A percentile compares a stretch with the other conserved stretches of the same genome.
Evolutionary conservation across 2,888 invertebrate genomes (phyloP).

Genomic region (Drosophila vallismaia): DNA sequence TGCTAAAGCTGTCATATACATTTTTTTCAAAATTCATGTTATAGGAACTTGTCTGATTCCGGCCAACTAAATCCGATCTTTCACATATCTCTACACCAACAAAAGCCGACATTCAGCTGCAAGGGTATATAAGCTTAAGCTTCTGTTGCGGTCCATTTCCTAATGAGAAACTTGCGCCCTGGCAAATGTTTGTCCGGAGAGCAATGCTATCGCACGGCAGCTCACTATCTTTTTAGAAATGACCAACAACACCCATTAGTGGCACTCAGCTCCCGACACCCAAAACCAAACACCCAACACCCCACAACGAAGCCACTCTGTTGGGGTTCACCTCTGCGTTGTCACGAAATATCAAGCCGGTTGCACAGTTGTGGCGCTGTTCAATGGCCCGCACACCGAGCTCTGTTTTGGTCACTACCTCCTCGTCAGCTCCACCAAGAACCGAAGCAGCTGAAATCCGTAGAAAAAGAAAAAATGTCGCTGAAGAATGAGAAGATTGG

Average conservation of each 20-base stretch:
- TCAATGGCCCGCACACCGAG: slow-evolving; percentile 52
- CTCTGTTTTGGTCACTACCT: slow-evolving; percentile 30
- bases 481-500: slow-evolving; percentile 88
- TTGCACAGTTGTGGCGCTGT: slow-evolving; percentile 42
- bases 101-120: too few relatives aligned
- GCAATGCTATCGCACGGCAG: slow-evolving; percentile 12
- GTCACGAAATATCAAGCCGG: slow-evolving; percentile 70
- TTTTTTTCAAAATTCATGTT: too few relatives aligned
- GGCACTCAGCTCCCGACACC: slow-evolving; percentile 29
- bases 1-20: too few relatives aligned
- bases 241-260: slow-evolving; percentile 35
- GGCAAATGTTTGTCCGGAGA: not conserved
- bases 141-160: slow-evolving; percentile 9
- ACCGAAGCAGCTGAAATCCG: not conserved
- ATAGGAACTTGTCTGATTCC: too few relatives aligned
- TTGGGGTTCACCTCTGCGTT: slow-evolving; percentile 73
- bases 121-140: too few relatives aligned
- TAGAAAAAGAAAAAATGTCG: slow-evolving; percentile 57
- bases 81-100: too few relatives aligned
- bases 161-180: slow-evolving; percentile 5
- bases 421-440: slow-evolving; percentile 2
- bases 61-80: too few relatives aligned
- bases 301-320: slow-evolving; percentile 37
- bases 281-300: slow-evolving; percentile 30
- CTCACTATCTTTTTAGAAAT: slow-evolving; percentile 30